Evolutionary conservation across 2,888 invertebrate species (phyloP).

Genomic region (Catocala sponsa): DNA sequence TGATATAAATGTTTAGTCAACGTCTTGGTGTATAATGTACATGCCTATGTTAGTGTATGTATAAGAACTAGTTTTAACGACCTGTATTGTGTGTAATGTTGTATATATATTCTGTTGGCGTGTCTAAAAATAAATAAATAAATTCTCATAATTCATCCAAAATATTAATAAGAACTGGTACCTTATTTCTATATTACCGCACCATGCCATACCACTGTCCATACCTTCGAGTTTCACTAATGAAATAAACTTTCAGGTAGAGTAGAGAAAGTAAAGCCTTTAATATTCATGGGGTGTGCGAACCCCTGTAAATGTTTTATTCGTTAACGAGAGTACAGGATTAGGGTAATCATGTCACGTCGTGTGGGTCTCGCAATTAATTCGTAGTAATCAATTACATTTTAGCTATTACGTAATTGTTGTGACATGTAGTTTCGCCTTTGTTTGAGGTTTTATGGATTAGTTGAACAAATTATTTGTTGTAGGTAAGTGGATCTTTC

Average conservation of each 20-base stretch:
- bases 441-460: conserved; percentile 1
- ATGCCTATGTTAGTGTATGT: too few relatives aligned
- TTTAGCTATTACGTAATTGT: conserved; percentile 55
- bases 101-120: too few relatives aligned
- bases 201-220: conserved; percentile 43
- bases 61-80: too few relatives aligned
- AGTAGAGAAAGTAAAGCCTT: conserved; percentile 72
- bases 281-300: conserved; percentile 81
- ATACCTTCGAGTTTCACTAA: conserved; percentile 69
- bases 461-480: background rate
- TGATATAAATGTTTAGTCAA: too few relatives aligned
- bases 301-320: conserved; percentile 86
- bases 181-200: too few relatives aligned
- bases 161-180: too few relatives aligned
- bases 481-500: too few relatives aligned
- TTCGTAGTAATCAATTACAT: conserved; percentile 78
- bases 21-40: too few relatives aligned
- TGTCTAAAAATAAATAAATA: too few relatives aligned
- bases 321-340: conserved; percentile 83
- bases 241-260: conserved; percentile 85
- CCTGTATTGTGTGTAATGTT: too few relatives aligned
- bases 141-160: too few relatives aligned
- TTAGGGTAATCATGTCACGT: conserved; percentile 86
- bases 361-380: conserved; percentile 81
- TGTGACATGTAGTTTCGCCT: conserved; percentile 29